A percentile compares a stretch with the other conserved stretches of the same genome.
Evolutionary conservation across 30 jellyfish, hydroid and myxozoan species (phyloP).

Genomic region (Rhopilema esculentum): DNA sequence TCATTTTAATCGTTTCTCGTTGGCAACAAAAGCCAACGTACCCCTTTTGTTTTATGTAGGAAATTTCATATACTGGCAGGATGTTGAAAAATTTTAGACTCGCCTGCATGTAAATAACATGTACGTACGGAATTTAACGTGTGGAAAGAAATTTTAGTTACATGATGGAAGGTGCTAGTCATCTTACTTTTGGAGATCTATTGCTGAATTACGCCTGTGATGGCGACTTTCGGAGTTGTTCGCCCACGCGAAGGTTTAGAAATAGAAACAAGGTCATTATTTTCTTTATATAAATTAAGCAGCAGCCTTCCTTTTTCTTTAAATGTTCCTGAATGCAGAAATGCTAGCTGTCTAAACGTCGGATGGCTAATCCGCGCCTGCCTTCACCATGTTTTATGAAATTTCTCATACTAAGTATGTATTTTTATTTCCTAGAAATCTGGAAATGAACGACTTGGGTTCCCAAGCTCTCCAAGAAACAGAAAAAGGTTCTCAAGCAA

Average conservation of each 20-base stretch:
- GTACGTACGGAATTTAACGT: background rate
- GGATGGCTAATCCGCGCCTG: too few species aligned
- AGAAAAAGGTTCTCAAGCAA: conserved; percentile 70
- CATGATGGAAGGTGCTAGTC: too few species aligned
- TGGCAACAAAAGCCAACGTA: background rate
- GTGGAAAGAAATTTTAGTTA: too few species aligned
- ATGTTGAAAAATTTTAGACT: background rate
- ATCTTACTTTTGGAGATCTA: too few species aligned
- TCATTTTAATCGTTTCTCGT: background rate
- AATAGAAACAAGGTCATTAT: background rate
- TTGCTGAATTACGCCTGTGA: background rate
- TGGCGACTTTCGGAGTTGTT: too few species aligned
- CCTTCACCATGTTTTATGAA: too few species aligned
- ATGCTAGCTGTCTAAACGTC: too few species aligned
- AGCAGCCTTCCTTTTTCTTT: background rate
- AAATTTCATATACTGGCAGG: background rate
- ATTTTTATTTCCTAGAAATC: conserved; percentile 54
- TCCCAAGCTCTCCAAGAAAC: conserved; percentile 65
- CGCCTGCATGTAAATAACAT: background rate
- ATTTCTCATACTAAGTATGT: too few species aligned
- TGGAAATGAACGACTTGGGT: conserved; percentile 48
- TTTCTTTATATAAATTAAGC: background rate
- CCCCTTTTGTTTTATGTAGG: background rate
- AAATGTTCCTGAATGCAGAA: too few species aligned
- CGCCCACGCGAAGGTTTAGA: background rate